Percentiles rank a stretch among this genome's conserved stretches.
These are phyloP conservation scores for Talpa occidentalis DNA, from an alignment of 2,113 vertebrate genomes.

Conservation along the genomic window DNA sequence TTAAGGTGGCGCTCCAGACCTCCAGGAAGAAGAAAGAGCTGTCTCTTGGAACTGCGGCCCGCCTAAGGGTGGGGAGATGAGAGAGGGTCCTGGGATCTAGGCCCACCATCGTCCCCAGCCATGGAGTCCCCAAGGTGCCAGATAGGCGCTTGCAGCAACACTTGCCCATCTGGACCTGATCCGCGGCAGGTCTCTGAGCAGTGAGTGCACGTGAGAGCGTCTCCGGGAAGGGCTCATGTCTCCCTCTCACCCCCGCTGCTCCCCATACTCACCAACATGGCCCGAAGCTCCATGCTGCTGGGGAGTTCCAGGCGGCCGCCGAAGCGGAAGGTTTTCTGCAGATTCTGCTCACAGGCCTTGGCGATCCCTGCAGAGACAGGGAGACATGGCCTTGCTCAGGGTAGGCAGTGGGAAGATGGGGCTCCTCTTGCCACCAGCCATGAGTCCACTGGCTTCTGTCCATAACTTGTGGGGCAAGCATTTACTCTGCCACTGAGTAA, in stretches of 20 bases:
- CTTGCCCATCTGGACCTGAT: not conserved
- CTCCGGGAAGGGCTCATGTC: not conserved
- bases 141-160: not conserved
- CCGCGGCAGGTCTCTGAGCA: not conserved
- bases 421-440: not conserved
- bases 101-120: no score
- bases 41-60: slow-evolving; percentile 97
- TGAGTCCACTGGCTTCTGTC: not conserved
- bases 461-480: no score
- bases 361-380: slow-evolving; percentile 89
- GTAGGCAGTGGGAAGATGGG: not conserved
- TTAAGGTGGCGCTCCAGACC: slow-evolving; percentile 96
- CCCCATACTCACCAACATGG: slow-evolving; percentile 92
- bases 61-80: slow-evolving; percentile 85
- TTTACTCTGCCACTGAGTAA: not conserved
- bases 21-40: slow-evolving; percentile 95
- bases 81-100: not conserved
- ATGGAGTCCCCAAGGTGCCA: not conserved
- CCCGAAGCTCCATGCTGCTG: slow-evolving; percentile 94
- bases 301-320: slow-evolving; percentile 93
- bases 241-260: not conserved
- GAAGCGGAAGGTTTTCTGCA: slow-evolving; percentile 93
- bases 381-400: not conserved
- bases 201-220: not conserved
- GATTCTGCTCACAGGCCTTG: slow-evolving; percentile 96